Evolutionary conservation across 2,113 vertebrate genomes (phyloP), one percentile per base, ranked within the genome.

Genomic region (Podarcis cretensis): DNA sequence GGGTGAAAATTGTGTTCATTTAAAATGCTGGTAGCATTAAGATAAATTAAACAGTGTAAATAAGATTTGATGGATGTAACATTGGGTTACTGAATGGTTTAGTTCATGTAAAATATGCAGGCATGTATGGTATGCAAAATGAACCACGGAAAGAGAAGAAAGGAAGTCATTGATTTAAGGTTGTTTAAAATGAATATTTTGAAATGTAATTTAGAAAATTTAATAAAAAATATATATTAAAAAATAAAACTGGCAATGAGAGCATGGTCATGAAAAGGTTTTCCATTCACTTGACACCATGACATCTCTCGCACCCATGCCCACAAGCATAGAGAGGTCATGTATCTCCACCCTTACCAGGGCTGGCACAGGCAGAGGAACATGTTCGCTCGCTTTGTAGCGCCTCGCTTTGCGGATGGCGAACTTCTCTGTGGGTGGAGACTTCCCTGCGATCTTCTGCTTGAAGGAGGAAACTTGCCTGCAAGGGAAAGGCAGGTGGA

Each of bases 401-500:
- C 98, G 98, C 16, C 98, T 97, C 10, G 98, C 98, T 94, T 99
- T 99, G 65, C 98, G 96, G 94, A 98, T 98, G 7, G 98, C 98
- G 96, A 99, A 99, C 96, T 99, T 99, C 96, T 99, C 98, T 0
- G 98, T 99, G 65, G 98, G 98, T 87, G 99, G 96, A 92, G 98
- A 99, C 93, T 99, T 99, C 71, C 98, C 98, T 18, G 98, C 98
- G 83, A 99, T 98, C 96, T 98, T 99, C 96, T 98, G 98, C 95
- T 98, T 99, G 91, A 99, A 95, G 21, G 96, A 97, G 37, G 97
- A 97, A 8, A 99, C 98, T 79, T 98, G 97, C 94, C 98, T 99
- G 80, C 14, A 59, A 59, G 3, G 73, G 21, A 30, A 71, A 83
- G 25, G 20, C 6, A 59, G 12, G 4, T n/a, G 21, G 32, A 16